A percentile compares a stretch with the other conserved stretches of the same genome.
These are phyloP conservation scores for Falco berigora DNA, from an alignment of 2,797 vertebrate species.

Conservation along the genomic window DNA sequence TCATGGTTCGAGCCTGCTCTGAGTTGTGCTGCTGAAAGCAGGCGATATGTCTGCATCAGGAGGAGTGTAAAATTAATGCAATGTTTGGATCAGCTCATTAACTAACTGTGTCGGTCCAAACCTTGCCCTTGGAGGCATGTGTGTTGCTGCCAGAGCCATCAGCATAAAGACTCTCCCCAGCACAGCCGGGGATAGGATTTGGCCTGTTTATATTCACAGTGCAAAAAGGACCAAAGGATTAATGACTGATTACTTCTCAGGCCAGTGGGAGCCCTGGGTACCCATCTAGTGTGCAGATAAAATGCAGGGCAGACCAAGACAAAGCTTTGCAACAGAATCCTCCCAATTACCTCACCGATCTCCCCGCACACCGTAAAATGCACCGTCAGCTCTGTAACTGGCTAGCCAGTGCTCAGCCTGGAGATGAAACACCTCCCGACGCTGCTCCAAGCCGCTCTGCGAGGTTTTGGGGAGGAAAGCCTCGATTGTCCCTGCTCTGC, in stretches of 20 bases:
- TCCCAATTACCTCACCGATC: slow-evolving; percentile 50
- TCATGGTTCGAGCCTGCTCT: neutral
- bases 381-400: slow-evolving; percentile 28
- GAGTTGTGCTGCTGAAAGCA: neutral
- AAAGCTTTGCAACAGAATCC: slow-evolving; percentile 59
- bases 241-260: slow-evolving; percentile 33
- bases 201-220: slow-evolving; percentile 37
- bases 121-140: slow-evolving; percentile 18
- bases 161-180: slow-evolving; percentile 14
- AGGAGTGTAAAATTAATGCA: neutral
- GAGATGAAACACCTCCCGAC: neutral
- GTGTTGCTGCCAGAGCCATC: slow-evolving; percentile 24
- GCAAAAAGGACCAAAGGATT: slow-evolving; percentile 47
- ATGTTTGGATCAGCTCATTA: slow-evolving; percentile 39
- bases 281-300: slow-evolving; percentile 45
- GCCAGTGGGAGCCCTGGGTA: slow-evolving; percentile 25
- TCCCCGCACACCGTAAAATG: neutral
- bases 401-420: neutral
- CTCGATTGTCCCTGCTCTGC: rapidly evolving
- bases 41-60: neutral
- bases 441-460: rapidly evolving
- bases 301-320: slow-evolving; percentile 28
- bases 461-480: neutral
- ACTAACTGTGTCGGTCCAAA: slow-evolving; percentile 2
- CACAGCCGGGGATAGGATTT: slow-evolving; percentile 41